phyloP scores from a whole-genome alignment of 2,113 vertebrate genomes.

The Gasterosteus nipponicus region DNA sequence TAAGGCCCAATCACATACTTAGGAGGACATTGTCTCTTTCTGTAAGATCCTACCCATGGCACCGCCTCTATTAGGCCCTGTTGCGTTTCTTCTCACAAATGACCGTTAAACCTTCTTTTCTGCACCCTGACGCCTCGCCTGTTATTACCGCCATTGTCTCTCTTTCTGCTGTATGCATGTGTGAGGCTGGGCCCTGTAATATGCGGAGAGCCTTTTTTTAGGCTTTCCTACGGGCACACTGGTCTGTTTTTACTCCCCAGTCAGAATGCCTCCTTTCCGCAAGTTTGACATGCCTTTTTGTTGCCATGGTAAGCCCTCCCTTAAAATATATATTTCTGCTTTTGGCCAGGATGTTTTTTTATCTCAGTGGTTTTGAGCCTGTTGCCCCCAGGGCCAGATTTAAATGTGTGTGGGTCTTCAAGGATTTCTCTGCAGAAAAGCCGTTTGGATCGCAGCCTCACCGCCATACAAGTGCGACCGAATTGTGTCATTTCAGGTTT shows the following conservation, averaged over 20 bases:
- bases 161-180: slow-evolving; percentile 74
- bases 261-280: slow-evolving; percentile 78
- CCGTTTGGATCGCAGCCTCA: slow-evolving; percentile 81
- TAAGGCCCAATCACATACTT: slow-evolving; percentile 44
- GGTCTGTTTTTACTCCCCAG: slow-evolving; percentile 77
- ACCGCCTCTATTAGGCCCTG: slow-evolving; percentile 63
- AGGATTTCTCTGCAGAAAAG: slow-evolving; percentile 84
- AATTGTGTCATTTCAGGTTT: slow-evolving; percentile 88
- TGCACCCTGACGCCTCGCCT: slow-evolving; percentile 80
- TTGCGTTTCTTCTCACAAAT: slow-evolving; percentile 77
- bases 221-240: slow-evolving; percentile 78
- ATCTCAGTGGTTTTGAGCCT: slow-evolving; percentile 82
- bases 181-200: slow-evolving; percentile 77
- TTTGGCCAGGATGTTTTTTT: slow-evolving; percentile 83
- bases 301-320: slow-evolving; percentile 82
- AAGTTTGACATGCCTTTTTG: slow-evolving; percentile 83
- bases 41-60: slow-evolving; percentile 53
- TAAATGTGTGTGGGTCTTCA: slow-evolving; percentile 87
- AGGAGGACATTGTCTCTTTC: slow-evolving; percentile 46
- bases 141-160: slow-evolving; percentile 81
- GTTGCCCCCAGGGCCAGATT: slow-evolving; percentile 86
- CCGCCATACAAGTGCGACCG: slow-evolving; percentile 83
- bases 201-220: slow-evolving; percentile 73
- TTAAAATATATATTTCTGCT: slow-evolving; percentile 84
- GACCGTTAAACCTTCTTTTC: slow-evolving; percentile 81